Evolutionary conservation across 2,797 vertebrate genomes (phyloP).

Genomic region (Arctocebus calabarensis): DNA sequence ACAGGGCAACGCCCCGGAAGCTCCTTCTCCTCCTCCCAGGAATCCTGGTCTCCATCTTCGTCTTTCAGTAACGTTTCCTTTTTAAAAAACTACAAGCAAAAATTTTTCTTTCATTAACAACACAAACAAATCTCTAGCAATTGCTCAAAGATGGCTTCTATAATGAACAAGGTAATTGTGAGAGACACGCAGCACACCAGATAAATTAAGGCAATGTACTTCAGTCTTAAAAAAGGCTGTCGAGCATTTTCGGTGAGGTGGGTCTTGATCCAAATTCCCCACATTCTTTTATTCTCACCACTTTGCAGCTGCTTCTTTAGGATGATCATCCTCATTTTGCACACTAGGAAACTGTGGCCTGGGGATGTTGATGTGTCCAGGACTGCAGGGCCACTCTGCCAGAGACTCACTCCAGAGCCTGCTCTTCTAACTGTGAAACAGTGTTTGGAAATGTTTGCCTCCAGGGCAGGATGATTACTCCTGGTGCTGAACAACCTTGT

Average conservation of each 20-base stretch:
- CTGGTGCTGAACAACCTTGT: not conserved
- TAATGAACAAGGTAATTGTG: not conserved
- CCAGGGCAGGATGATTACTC: not conserved
- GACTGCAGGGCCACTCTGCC: not conserved
- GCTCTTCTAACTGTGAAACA: not conserved
- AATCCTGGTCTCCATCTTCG: not conserved
- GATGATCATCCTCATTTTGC: not conserved
- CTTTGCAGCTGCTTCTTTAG: not conserved
- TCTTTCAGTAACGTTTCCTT: not conserved
- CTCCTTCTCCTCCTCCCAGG: not conserved
- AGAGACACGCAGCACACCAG: not conserved
- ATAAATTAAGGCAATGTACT: not conserved
- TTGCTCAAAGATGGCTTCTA: not conserved
- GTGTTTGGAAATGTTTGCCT: not conserved
- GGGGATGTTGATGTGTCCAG: not conserved
- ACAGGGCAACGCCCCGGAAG: not conserved
- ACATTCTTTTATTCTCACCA: not conserved
- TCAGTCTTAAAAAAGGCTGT: not conserved
- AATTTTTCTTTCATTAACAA: conserved; percentile 49
- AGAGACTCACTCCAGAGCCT: not conserved
- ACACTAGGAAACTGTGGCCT: not conserved
- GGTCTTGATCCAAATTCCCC: not conserved
- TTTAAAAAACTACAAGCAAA: not conserved
- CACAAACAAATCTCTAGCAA: not conserved
- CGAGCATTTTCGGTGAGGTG: not conserved